Conservation (phyloP, 2,113 vertebrate genomes). For the Sylvia atricapilla region DNA sequence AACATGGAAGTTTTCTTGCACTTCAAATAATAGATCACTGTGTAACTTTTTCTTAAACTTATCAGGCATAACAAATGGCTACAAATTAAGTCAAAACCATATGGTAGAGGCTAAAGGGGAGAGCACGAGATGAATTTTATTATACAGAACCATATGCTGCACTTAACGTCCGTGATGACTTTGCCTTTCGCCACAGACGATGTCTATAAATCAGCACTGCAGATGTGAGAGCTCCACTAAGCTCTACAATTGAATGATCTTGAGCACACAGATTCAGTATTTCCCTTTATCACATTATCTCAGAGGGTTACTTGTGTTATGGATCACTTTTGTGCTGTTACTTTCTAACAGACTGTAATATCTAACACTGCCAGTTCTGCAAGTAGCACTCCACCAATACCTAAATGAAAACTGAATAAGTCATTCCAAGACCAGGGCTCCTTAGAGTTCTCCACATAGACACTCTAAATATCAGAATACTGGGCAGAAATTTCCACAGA, state of each 20-base stretch:
- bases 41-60: constrained; percentile 35
- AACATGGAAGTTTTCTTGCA: neutral
- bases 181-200: constrained; percentile 27
- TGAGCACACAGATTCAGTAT: neutral
- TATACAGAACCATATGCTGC: constrained; percentile 34
- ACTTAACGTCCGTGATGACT: constrained; percentile 33
- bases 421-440: neutral
- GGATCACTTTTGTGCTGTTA: neutral
- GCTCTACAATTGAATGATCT: neutral
- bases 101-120: constrained; percentile 40
- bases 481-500: neutral
- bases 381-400: neutral
- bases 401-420: neutral
- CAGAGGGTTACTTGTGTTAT: neutral
- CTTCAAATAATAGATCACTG: constrained; percentile 37
- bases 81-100: constrained; percentile 57
- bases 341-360: neutral
- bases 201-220: constrained; percentile 22
- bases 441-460: neutral
- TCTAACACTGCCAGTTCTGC: neutral
- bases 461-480: neutral
- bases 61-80: constrained; percentile 43
- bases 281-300: neutral
- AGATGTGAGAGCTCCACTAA: constrained; percentile 2
- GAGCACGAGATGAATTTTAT: constrained; percentile 46